phyloP scores from a whole-genome alignment of 2,888 invertebrate species.

The Xestia ashworthii region DNA sequence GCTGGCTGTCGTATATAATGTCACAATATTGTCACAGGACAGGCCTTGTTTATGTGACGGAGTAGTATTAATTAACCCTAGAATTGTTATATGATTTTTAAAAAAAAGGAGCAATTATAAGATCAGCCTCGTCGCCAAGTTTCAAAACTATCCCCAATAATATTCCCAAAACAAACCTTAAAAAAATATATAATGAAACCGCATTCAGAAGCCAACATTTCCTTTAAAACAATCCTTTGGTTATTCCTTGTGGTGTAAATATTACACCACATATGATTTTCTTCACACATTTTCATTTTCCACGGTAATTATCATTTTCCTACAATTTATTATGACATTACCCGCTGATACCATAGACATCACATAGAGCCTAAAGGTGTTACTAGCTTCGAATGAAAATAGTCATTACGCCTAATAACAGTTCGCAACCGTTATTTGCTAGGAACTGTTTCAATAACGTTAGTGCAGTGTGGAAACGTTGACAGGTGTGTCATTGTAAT shows the following conservation, averaged over 20 bases:
- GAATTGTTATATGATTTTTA: no score
- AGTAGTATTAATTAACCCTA: no score
- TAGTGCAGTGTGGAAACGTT: slow-evolving; percentile 48
- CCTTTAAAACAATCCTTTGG: not conserved
- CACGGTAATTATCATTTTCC: slow-evolving; percentile 24
- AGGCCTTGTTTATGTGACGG: no score
- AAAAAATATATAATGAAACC: not conserved
- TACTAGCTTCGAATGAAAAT: slow-evolving; percentile 36
- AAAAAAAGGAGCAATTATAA: no score
- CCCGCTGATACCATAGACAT: slow-evolving; percentile 4
- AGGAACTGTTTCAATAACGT: slow-evolving; percentile 35
- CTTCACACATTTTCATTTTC: slow-evolving; percentile 38
- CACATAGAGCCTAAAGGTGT: slow-evolving; percentile 17
- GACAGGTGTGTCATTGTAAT: slow-evolving; percentile 33
- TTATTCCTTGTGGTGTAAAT: no score
- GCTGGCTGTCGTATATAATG: no score
- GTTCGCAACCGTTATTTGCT: slow-evolving; percentile 37
- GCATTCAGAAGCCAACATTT: not conserved
- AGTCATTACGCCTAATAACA: slow-evolving; percentile 52
- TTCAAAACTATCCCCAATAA: not conserved
- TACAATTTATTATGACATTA: slow-evolving; percentile 22
- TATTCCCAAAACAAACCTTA: not conserved
- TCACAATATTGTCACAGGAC: no score
- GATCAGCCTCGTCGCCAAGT: no score
- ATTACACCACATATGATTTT: not conserved